A percentile compares a stretch with the other conserved stretches of the same genome.
Conservation (phyloP, 2,797 vertebrate species). For the Mycteria americana region DNA sequence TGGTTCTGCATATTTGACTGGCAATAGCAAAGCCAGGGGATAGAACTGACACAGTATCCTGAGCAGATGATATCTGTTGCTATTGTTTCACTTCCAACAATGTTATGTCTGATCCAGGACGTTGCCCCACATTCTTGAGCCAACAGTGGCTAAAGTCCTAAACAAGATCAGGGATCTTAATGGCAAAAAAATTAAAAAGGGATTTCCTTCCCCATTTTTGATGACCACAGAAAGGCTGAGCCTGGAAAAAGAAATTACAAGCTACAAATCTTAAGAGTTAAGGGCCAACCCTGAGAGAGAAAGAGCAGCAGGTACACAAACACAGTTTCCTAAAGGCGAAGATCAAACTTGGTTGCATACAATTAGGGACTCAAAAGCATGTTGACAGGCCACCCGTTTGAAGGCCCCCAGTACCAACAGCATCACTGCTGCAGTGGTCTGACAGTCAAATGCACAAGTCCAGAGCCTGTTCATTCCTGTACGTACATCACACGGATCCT, state of each 20-base stretch:
- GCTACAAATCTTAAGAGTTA: background rate
- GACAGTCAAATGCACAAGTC: background rate
- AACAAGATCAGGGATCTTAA: background rate
- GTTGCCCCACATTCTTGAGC: background rate
- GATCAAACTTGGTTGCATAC: background rate
- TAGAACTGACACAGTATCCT: background rate
- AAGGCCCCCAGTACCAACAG: background rate
- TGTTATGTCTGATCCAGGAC: background rate
- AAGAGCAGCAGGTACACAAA: rapidly evolving
- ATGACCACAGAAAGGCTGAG: background rate
- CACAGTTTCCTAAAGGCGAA: background rate
- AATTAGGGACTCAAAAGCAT: background rate
- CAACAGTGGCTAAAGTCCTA: rapidly evolving
- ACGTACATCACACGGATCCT: background rate
- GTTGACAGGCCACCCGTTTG: background rate
- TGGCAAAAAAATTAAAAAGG: background rate
- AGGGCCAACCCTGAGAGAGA: background rate
- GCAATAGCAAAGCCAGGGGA: background rate
- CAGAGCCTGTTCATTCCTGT: background rate
- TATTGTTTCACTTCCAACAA: background rate
- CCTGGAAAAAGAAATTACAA: background rate
- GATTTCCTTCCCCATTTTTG: background rate
- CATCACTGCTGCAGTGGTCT: background rate
- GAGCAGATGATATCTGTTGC: background rate
- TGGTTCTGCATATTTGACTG: background rate